Conservation (phyloP, 1,140 invertebrate species). For the Chrysomallon squamiferum region DNA sequence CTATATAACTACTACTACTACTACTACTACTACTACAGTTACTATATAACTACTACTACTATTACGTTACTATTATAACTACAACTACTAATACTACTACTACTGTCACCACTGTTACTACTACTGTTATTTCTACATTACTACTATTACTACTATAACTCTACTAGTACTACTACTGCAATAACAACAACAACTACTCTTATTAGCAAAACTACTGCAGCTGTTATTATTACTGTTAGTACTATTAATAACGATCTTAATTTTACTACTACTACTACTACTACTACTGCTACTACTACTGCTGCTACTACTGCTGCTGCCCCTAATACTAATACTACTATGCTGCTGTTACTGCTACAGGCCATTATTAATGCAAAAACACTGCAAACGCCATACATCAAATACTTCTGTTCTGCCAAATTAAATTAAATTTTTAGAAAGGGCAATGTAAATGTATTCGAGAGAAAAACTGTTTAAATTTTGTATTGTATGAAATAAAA, state of each 20-base stretch:
- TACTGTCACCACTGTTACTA: conserved; percentile 18
- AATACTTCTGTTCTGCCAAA: no score
- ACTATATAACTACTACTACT: conserved; percentile 19
- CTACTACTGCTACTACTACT: conserved; percentile 21
- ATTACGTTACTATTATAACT: conserved; percentile 10
- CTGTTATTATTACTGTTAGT: conserved; percentile 4
- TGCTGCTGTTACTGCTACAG: no score
- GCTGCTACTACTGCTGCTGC: conserved; percentile 22
- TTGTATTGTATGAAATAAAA: no score
- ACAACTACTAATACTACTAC: conserved; percentile 11
- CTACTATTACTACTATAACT: not conserved
- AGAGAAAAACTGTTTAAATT: no score
- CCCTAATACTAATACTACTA: no score
- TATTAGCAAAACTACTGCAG: conserved; percentile 8
- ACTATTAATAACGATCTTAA: conserved; percentile 9
- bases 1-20: conserved; percentile 20
- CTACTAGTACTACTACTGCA: conserved; percentile 13
- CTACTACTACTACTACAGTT: conserved; percentile 15
- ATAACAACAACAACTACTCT: conserved; percentile 20
- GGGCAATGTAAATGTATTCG: no score
- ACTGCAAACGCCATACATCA: no score
- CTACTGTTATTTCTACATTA: conserved; percentile 13
- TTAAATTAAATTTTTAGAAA: no score
- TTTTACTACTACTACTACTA: conserved; percentile 9
- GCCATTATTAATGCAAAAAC: no score